Base-by-base conservation (phyloP, 2,113 vertebrate genomes). In the Chamaetylas fuelleborni region DNA sequence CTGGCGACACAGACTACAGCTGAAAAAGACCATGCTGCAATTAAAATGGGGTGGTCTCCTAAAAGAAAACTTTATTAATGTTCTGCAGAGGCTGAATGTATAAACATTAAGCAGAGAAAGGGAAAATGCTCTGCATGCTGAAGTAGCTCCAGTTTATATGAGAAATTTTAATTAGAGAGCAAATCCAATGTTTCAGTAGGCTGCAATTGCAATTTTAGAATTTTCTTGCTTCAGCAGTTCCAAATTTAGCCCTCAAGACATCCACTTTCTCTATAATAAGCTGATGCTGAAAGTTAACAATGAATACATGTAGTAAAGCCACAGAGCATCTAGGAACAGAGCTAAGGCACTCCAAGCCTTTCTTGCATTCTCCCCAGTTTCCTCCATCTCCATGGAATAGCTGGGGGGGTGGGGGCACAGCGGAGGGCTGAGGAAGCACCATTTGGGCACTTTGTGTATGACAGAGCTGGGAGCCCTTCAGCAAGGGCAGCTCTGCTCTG, bases 181-280 rank as follows among this genome's bases (percentile, higher is more conserved):
- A 92, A 88, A 93, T 79, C 43, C 89, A 78, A 48, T 57, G 76
- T 95, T 96, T 96, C 81, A 94, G 81, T 82, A 83, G 90, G 87
- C 94, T 94, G 91, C 81, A 80, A 48, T 42, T 87, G 90, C 95
- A 95, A 80, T 92, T 96, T 95, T 79, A 64, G 64, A 62, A 50
- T 91, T 85, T 93, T 91, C 72, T 91, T 95, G 83, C 88, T 94
- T 90, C 78, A 88, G 92, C 90, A 94, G 23, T 95, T 95, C 96
- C 92, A 97, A 86, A 95, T 96, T 95, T 95, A 96, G 90, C 78
- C 83, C 91, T 86, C 48, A 77, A 96, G 95, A 88, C 76, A 96
- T 94, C 40, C 90, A 78, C 62, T 77, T 85, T 89, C 90, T 88
- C 86, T 95, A 5, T 84, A 95, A 95, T 86, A 95, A 92, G 56